phyloP scores from a whole-genome alignment of 2,888 invertebrate species.

The Brachycybe producta region DNA sequence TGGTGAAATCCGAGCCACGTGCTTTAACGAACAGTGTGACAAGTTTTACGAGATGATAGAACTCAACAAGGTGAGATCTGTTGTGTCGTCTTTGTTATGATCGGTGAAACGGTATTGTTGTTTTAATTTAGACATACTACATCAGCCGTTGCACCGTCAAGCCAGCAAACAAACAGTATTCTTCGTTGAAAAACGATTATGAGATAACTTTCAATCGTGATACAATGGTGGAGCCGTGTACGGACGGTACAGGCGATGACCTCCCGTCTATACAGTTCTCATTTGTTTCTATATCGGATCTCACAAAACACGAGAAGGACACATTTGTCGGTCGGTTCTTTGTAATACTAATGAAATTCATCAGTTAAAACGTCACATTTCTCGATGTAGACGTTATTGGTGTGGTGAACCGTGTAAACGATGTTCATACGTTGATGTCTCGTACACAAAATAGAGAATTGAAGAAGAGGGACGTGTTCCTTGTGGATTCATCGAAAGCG shows the following conservation, averaged over 20 bases:
- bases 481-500: slow-evolving; percentile 72
- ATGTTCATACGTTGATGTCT: slow-evolving; percentile 57
- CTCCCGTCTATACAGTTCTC: slow-evolving; percentile 67
- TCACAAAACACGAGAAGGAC: slow-evolving; percentile 53
- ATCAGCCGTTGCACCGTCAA: slow-evolving; percentile 75
- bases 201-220: slow-evolving; percentile 80
- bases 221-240: slow-evolving; percentile 43
- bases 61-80: slow-evolving; percentile 39
- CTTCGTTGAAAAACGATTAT: slow-evolving; percentile 76
- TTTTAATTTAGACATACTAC: slow-evolving; percentile 56
- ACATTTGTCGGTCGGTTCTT: slow-evolving; percentile 51
- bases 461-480: slow-evolving; percentile 70
- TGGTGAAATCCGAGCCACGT: slow-evolving; percentile 86
- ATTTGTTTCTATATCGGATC: slow-evolving; percentile 58
- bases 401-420: slow-evolving; percentile 59
- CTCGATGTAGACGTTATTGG: slow-evolving; percentile 66
- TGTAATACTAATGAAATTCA: no score
- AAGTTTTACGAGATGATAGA: slow-evolving; percentile 79
- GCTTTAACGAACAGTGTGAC: slow-evolving; percentile 74
- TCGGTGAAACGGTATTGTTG: neutral
- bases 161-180: slow-evolving; percentile 82
- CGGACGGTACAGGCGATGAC: slow-evolving; percentile 43
- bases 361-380: slow-evolving; percentile 1
- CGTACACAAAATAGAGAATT: slow-evolving; percentile 65
- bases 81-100: neutral